Conservation (phyloP, 2,888 invertebrate genomes). For the Hydropsyche betteni region DNA sequence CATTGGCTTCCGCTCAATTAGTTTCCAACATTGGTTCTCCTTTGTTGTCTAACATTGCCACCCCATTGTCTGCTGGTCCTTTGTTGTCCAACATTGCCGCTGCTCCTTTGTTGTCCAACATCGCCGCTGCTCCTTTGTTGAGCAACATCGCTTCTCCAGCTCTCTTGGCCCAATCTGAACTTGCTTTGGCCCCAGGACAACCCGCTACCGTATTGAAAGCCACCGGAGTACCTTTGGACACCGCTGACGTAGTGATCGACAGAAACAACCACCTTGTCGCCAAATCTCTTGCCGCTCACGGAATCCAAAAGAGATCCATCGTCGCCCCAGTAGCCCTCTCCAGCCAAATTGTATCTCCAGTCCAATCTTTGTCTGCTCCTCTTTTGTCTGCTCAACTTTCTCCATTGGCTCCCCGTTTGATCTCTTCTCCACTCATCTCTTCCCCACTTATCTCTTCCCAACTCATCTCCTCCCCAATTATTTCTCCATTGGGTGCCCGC, state of each 20-base stretch:
- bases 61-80: background rate
- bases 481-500: constrained; percentile 19
- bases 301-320: constrained; percentile 37
- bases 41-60: constrained; percentile 31
- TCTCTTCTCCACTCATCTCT: background rate
- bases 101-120: constrained; percentile 55
- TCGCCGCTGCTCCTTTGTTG: constrained; percentile 33
- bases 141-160: constrained; percentile 11
- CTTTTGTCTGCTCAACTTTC: constrained; percentile 1
- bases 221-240: constrained; percentile 64
- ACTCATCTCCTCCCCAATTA: background rate
- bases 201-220: constrained; percentile 63
- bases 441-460: background rate
- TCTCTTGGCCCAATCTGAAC: constrained; percentile 54
- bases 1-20: background rate
- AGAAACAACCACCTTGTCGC: constrained; percentile 64
- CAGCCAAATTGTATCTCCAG: constrained; percentile 18
- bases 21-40: constrained; percentile 2
- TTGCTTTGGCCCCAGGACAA: constrained; percentile 63
- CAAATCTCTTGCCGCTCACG: constrained; percentile 58
- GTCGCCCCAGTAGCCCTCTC: constrained; percentile 18
- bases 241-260: constrained; percentile 64
- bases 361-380: background rate
- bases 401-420: background rate
- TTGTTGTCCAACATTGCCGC: constrained; percentile 34